phyloP scores from a whole-genome alignment of 2,113 vertebrate genomes.

The Elephantulus edwardii region DNA sequence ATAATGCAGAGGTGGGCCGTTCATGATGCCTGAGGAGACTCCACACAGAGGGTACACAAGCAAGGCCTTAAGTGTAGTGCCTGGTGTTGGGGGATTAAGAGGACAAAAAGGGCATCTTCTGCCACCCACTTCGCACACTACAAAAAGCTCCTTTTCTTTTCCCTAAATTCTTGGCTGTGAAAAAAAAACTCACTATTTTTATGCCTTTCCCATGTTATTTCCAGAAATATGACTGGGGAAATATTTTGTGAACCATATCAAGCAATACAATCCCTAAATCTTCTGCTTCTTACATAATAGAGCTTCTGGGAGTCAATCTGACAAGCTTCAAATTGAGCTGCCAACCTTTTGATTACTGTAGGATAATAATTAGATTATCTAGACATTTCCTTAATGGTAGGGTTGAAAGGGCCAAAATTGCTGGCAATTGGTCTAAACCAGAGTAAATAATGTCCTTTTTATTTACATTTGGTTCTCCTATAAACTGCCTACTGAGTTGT shows the following conservation, averaged over 20 bases:
- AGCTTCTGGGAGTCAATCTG: conserved; percentile 65
- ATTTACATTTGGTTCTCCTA: conserved; percentile 88
- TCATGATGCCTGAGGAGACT: neutral
- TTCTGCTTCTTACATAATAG: conserved; percentile 53
- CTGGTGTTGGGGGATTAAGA: neutral
- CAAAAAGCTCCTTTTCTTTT: neutral
- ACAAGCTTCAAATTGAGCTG: conserved; percentile 82
- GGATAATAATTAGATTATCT: conserved; percentile 85
- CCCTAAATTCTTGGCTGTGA: neutral
- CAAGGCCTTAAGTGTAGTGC: neutral
- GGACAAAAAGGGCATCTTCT: neutral
- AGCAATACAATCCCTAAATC: conserved; percentile 13
- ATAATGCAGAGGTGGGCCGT: neutral
- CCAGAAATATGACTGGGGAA: conserved; percentile 32
- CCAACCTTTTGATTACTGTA: conserved; percentile 82
- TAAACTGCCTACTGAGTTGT: conserved; percentile 89
- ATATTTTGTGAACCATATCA: conserved; percentile 1
- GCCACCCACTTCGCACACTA: neutral
- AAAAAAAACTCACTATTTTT: neutral
- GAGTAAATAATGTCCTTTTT: conserved; percentile 88
- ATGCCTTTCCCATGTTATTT: neutral
- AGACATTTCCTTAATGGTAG: conserved; percentile 84
- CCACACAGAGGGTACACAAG: rapidly evolving
- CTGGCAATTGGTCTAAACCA: conserved; percentile 87
- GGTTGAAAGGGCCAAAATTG: conserved; percentile 85